Evolutionary conservation across 2,797 vertebrate genomes (phyloP), one percentile per base, ranked within the genome.

Genomic region (Microctenopoma lineatum): DNA sequence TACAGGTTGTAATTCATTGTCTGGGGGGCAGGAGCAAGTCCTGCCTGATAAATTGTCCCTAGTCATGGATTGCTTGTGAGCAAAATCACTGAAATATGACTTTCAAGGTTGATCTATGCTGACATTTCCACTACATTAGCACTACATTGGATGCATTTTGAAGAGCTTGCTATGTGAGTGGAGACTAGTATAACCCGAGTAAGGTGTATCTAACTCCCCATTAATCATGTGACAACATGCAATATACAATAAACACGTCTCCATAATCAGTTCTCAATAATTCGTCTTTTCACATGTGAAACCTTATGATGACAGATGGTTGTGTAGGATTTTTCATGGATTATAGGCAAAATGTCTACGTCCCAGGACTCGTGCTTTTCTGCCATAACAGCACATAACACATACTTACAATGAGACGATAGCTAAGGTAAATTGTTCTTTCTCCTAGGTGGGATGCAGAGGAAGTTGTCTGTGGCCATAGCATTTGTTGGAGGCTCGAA

Each of bases 401-500:
- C 25, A 27, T 15, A 45, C n/a, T 50, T 12, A 51, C 44, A 7
- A 1, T 41, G 14, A 44, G 27, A 7, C 4, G 0, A 0, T 4
- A 2, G 5, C 57, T 75, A 2, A 75, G 44, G n/a, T 5, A 5
- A 3, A 7, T 38, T 54, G 26, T 42, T 73, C 3, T 84, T 41
- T 79, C 58, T 83, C 70, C 2, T 50, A 99, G 98, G 98, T 73
- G 98, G 98, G 53, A 99, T 99, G 98, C 96, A 99, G 90, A 96
- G 98, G 81, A 99, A 99, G 79, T 93, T 99, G 38, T 99, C 98
- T 0, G 96, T 99, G 82, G 98, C 97, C 26, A 94, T 99, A 70
- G 98, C 98, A 0, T 99, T 99, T 75, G 96, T 98, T 0, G 98
- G 98, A 1, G 96, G 96, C 45, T 99, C 98, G 21, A 96, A 95